phyloP scores from a whole-genome alignment of 2,797 vertebrate genomes.

The Todus mexicanus region DNA sequence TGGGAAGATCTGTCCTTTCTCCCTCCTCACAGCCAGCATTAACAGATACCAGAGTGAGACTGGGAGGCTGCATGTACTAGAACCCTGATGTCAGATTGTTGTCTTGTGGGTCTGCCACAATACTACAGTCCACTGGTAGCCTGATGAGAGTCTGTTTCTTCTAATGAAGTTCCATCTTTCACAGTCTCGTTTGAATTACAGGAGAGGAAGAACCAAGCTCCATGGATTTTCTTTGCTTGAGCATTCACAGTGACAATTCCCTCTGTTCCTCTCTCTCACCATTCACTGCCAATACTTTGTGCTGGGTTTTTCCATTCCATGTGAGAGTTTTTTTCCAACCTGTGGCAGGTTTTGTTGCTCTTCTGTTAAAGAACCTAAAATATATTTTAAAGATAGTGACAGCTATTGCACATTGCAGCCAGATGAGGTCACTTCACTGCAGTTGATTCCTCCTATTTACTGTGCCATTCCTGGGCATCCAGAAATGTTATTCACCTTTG shows the following conservation, averaged over 20 bases:
- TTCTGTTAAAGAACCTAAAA: background rate
- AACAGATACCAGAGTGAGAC: background rate
- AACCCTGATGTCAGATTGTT: background rate
- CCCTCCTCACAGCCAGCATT: background rate
- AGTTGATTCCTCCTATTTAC: background rate
- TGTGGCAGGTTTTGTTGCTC: background rate
- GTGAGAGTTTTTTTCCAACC: background rate
- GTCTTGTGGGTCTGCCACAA: background rate
- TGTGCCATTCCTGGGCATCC: background rate
- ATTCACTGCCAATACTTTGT: background rate
- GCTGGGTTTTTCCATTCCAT: background rate
- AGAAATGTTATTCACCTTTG: background rate
- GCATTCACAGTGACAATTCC: background rate
- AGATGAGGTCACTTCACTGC: background rate
- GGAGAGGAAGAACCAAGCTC: background rate
- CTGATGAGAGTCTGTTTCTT: background rate
- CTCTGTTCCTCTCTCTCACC: background rate
- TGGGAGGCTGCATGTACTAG: background rate
- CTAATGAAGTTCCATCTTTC: background rate
- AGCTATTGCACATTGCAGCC: background rate
- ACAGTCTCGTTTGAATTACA: background rate
- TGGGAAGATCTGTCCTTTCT: background rate
- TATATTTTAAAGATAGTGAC: background rate
- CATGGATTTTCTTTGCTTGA: background rate
- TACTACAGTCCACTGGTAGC: background rate